These are phyloP conservation scores for Jaculus jaculus DNA, from an alignment of 2,113 vertebrate species.

Conservation along the genomic window DNA sequence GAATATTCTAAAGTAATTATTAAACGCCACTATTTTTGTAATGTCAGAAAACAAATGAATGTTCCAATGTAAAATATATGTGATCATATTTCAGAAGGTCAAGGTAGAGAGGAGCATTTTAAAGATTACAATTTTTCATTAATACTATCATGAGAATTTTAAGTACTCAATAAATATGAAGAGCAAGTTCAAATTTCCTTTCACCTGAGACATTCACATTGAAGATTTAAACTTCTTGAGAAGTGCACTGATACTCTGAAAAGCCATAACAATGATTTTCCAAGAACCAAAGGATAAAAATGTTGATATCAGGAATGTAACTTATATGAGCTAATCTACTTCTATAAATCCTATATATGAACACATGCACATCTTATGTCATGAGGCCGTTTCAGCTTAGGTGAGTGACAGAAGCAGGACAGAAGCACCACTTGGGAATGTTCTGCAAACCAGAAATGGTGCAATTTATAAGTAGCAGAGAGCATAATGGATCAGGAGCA, in stretches of 20 bases:
- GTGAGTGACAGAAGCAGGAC: neutral
- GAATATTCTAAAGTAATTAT: slow-evolving; percentile 36
- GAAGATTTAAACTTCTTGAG: slow-evolving; percentile 18
- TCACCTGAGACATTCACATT: neutral
- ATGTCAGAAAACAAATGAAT: neutral
- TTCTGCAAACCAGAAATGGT: neutral
- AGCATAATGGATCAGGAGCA: slow-evolving; percentile 37
- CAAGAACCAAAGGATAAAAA: neutral
- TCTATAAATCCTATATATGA: neutral
- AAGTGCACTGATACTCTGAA: slow-evolving; percentile 25
- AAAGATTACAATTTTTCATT: slow-evolving; percentile 38
- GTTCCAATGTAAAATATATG: neutral
- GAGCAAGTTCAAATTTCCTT: neutral
- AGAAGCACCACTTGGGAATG: slow-evolving; percentile 22
- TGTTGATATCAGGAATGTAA: neutral
- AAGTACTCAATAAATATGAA: slow-evolving; percentile 16
- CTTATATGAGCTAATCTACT: neutral
- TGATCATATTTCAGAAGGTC: slow-evolving; percentile 24
- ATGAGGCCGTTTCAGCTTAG: neutral
- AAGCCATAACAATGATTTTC: neutral
- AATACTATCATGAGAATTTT: slow-evolving; percentile 42
- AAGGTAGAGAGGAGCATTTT: neutral
- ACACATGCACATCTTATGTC: neutral
- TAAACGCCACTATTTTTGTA: slow-evolving; percentile 29
- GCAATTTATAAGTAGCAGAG: slow-evolving; percentile 13